Base-by-base conservation (phyloP, 2,113 vertebrate genomes). In the Vimba vimba region DNA sequence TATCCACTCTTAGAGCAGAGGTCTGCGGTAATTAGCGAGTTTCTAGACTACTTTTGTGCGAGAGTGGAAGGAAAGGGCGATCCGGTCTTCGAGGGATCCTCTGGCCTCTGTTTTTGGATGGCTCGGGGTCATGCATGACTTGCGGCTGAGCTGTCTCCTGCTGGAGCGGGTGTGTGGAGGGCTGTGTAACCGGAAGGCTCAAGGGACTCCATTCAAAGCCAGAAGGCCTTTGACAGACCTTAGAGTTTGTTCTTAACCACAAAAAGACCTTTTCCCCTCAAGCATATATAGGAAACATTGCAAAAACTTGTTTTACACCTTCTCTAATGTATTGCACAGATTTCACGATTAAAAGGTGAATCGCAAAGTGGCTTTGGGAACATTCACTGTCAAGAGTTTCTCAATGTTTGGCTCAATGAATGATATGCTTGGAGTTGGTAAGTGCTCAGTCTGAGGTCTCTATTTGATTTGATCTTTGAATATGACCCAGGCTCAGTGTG, bases 311-410 rank as follows among this genome's bases (percentile, higher is more conserved):
- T 57, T 76, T 87, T 87, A 82, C 83, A 79, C 57, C 36, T 88
- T 57, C 82, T 87, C 64, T 55, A 79, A 84, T 71, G 80, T 90
- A 45, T 62, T 25, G 88, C 55, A 64, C 79, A 33, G 15, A 86
- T 85, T 84, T 91, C 74, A 85, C 83, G 25, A 39, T 66, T 64
- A 21, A 87, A 86, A 75, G 87, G 87, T 57, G 86, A 87, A 73
- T 47, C 15, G 0, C 36, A 7, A 25, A 21, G 83, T 84, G 66
- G 78, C 81, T 90, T 91, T 79, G 66, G 89, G 59, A 83, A 69
- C 87, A 79, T 84, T 87, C 23, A 73, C 88, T 73, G 64, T 90
- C 55, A 55, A 86, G 73, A 87, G 79, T 79, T 86, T 87, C 80
- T 82, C 55, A 75, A 68, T 57, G 85, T 85, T 64, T 76, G 57